Evolutionary conservation across 1,140 invertebrate genomes (phyloP), one percentile per base, ranked within the genome.

Genomic region (Ceratoteleas bidentatus): DNA sequence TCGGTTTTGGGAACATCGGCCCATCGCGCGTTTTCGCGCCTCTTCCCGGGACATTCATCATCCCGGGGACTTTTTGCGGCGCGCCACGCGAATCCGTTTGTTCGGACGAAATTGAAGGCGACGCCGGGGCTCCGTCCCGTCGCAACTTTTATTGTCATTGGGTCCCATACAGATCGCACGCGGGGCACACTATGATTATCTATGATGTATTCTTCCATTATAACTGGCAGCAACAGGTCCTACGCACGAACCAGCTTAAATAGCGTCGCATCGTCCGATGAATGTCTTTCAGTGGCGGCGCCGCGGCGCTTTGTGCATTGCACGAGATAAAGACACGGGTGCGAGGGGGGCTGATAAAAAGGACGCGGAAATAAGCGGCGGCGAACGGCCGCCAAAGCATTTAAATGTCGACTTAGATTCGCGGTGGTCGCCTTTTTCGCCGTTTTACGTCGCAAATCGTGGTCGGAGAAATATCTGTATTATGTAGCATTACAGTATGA

Each of bases 171-270:
- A 84, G 72, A 65, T 56, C 57, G 74, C 69, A 78, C 76, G 53
- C 75, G 61, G 81, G 81, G 75, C 70, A 78, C 76, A 78, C 86
- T 85, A 87, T 85, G 85, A 89, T 90, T 88, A 87, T 90, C 86
- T 87, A 86, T 85, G 85, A 87, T 82, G 85, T 66, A 85, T 88
- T 88, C 85, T 89, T 89, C 85, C 84, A 87, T 87, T 86, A 87
- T 87, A 84, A 81, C 70, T 70, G 66, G 78, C 85, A 85, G 86
- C 88, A 88, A 89, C 88, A 88, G 88, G 87, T 89, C 83, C 86
- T 85, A 84, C 82, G 86, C 85, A 73, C 75, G 69, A 82, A 84
- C 73, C 72, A 82, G 81, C 84, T 87, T 87, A 87, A 87, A 87
- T 84, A 81, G 64, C 85, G 72, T 85, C 81, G 75, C 85, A 80